Conservation (phyloP, 1,140 invertebrate genomes). For the Drosophila burlai region DNA sequence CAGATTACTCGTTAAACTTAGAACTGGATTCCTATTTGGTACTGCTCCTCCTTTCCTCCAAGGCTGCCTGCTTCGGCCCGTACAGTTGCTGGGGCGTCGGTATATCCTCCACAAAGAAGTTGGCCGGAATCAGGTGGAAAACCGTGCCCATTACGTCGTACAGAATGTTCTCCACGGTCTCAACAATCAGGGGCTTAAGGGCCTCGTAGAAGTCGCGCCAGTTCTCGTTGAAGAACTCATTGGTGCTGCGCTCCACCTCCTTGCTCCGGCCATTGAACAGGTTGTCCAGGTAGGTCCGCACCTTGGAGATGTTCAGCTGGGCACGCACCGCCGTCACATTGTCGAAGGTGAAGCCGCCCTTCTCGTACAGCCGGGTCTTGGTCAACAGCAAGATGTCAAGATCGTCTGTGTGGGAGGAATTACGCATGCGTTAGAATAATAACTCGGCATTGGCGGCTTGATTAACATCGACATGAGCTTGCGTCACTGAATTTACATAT, state of each 20-base stretch:
- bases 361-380: conserved; percentile 87
- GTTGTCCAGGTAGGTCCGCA: conserved; percentile 65
- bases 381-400: conserved; percentile 88
- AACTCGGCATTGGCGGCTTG: conserved; percentile 1
- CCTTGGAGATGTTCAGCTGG: conserved; percentile 86
- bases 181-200: conserved; percentile 87
- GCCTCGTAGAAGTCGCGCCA: conserved; percentile 89
- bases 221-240: conserved; percentile 89
- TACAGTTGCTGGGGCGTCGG: conserved; percentile 69
- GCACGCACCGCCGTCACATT: conserved; percentile 88
- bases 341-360: conserved; percentile 88
- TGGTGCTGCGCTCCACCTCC: conserved; percentile 88
- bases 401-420: conserved; percentile 85
- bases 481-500: conserved; percentile 4
- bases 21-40: conserved; percentile 2
- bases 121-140: conserved; percentile 88
- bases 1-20: background rate
- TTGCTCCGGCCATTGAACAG: conserved; percentile 73
- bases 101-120: conserved; percentile 80
- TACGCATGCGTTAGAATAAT: background rate
- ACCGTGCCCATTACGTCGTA: conserved; percentile 87
- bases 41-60: conserved; percentile 3
- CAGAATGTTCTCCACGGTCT: conserved; percentile 88
- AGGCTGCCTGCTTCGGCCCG: conserved; percentile 86
- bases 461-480: background rate